These are phyloP conservation scores for Salmo trutta DNA, from an alignment of 2,797 vertebrate species.

Conservation along the genomic window DNA sequence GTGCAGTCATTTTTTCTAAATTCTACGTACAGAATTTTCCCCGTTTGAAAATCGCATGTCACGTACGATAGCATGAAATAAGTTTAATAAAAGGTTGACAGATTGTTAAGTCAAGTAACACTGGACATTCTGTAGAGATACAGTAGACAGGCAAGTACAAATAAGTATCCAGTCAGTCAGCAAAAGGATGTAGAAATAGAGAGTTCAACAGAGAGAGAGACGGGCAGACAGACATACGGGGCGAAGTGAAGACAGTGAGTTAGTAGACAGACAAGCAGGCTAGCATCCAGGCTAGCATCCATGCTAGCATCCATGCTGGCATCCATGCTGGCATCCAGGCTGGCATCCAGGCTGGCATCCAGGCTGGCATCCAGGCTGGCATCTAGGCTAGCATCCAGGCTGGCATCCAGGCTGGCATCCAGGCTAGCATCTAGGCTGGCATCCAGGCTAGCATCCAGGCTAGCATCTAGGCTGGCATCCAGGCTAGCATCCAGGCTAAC, in stretches of 20 bases:
- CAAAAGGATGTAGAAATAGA: conserved; percentile 8
- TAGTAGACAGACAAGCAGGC: conserved; percentile 17
- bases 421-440: not conserved
- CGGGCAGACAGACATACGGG: conserved; percentile 58
- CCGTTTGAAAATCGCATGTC: not conserved
- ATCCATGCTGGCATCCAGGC: not conserved
- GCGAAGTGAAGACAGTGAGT: conserved; percentile 57
- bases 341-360: not conserved
- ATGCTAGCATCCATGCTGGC: no score
- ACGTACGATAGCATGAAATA: not conserved
- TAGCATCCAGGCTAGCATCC: not conserved
- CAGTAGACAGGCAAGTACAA: not conserved
- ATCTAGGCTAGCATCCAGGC: not conserved
- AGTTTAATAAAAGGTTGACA: not conserved
- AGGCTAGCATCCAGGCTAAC: not conserved
- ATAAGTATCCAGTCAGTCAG: not conserved
- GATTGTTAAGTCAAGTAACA: conserved; percentile 50
- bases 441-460: not conserved
- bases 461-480: not conserved
- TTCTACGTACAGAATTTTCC: not conserved
- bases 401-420: not conserved
- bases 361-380: not conserved
- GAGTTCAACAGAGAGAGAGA: not conserved
- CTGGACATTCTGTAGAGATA: conserved; percentile 38
- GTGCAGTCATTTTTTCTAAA: not conserved